These are phyloP conservation scores for Choreutis nemorana DNA, from an alignment of 2,888 invertebrate genomes.

Conservation along the genomic window DNA sequence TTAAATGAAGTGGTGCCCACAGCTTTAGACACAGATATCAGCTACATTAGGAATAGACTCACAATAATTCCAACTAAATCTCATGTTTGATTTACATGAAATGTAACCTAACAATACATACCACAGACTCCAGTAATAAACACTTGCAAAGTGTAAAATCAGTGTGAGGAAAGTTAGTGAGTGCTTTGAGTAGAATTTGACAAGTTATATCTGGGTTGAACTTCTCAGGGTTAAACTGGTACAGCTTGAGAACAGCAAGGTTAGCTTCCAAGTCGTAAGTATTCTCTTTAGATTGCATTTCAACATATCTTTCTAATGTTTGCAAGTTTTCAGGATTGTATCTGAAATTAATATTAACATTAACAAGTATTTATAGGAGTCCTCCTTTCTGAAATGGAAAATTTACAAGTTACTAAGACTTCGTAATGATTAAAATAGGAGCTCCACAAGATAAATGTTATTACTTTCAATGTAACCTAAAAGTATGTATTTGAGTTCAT, in stretches of 20 bases:
- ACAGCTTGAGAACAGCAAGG: constrained; percentile 93
- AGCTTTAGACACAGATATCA: background rate
- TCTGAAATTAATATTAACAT: constrained; percentile 49
- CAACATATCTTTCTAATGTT: constrained; percentile 91
- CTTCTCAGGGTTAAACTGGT: constrained; percentile 92
- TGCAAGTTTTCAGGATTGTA: constrained; percentile 96
- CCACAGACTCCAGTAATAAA: constrained; percentile 78
- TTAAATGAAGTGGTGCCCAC: background rate
- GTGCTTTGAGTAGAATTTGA: constrained; percentile 91
- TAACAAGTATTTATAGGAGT: constrained; percentile 8
- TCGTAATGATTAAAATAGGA: background rate
- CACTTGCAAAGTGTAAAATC: constrained; percentile 99
- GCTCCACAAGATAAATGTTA: background rate
- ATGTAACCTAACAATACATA: constrained; percentile 27
- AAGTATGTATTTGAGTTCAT: too few species aligned
- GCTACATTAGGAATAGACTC: constrained; percentile 1
- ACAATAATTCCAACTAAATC: too few species aligned
- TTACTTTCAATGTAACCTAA: constrained; percentile 1
- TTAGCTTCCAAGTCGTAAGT: constrained; percentile 97
- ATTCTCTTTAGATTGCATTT: constrained; percentile 91
- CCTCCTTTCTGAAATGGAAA: background rate
- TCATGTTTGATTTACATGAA: constrained; percentile 1
- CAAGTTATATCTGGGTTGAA: constrained; percentile 86
- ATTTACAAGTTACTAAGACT: background rate
- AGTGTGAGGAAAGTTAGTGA: constrained; percentile 96